phyloP scores from a whole-genome alignment of 2,113 vertebrate species.

The Seriola quinqueradiata region DNA sequence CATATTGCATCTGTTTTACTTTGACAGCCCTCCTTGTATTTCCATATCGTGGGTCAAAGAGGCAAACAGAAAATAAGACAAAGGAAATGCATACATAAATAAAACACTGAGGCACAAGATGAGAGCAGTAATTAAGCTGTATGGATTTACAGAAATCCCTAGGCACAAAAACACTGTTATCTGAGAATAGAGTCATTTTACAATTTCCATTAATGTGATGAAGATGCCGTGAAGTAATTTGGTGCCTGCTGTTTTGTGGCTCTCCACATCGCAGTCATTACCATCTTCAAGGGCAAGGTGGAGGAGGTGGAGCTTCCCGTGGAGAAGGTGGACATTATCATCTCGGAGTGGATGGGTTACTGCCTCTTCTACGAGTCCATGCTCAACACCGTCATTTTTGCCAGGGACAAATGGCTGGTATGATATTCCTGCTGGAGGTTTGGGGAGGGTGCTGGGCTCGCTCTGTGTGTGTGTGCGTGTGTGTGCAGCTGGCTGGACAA shows the following conservation, averaged over 20 bases:
- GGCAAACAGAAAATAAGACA: slow-evolving; percentile 10
- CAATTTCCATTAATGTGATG: slow-evolving; percentile 33
- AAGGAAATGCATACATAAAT: slow-evolving; percentile 4
- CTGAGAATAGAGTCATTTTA: slow-evolving; percentile 15
- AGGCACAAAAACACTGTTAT: slow-evolving; percentile 21
- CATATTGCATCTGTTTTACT: background rate
- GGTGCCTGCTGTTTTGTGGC: slow-evolving; percentile 46
- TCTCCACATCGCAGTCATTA: slow-evolving; percentile 89
- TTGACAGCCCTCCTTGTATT: background rate
- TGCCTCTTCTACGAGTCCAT: slow-evolving; percentile 99
- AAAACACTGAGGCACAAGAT: background rate
- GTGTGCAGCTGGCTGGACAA: slow-evolving; percentile 13
- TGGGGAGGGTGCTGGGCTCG: slow-evolving; percentile 10
- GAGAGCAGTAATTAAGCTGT: slow-evolving; percentile 17
- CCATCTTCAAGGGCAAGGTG: slow-evolving; percentile 98
- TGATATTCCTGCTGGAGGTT: slow-evolving; percentile 21
- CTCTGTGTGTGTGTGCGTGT: background rate
- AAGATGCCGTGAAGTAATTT: slow-evolving; percentile 46
- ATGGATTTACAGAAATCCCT: slow-evolving; percentile 34
- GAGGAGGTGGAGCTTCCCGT: slow-evolving; percentile 97
- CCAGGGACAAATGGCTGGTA: slow-evolving; percentile 99
- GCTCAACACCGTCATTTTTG: slow-evolving; percentile 99
- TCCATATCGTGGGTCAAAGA: slow-evolving; percentile 1
- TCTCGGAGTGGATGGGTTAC: slow-evolving; percentile 99
- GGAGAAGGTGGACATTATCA: slow-evolving; percentile 98